A percentile compares a stretch with the other conserved stretches of the same genome.
These are phyloP conservation scores for Sinotaia quadrata DNA, from an alignment of 2,888 invertebrate species.

Conservation along the genomic window DNA sequence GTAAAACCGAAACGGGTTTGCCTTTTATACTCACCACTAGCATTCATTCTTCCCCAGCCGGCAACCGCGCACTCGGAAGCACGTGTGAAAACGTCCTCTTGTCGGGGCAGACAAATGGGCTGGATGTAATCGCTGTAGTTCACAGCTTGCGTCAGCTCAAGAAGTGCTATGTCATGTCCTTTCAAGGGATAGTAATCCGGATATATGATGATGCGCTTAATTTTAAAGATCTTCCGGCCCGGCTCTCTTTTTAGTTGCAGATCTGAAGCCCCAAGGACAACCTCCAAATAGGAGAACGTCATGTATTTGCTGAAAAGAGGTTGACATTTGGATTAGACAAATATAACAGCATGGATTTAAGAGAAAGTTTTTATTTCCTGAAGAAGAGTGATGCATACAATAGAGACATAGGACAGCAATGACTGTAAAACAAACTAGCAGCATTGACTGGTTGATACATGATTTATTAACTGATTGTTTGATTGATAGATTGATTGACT, in stretches of 20 bases:
- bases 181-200: constrained; percentile 39
- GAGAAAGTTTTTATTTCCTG: too few relatives aligned
- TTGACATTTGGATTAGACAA: too few relatives aligned
- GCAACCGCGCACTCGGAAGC: constrained; percentile 49
- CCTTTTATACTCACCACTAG: neutral
- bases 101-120: constrained; percentile 54
- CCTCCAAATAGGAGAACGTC: constrained; percentile 9
- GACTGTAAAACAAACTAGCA: too few relatives aligned
- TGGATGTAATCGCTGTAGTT: constrained; percentile 48
- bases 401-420: too few relatives aligned
- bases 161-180: constrained; percentile 55
- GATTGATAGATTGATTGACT: too few relatives aligned
- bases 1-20: neutral
- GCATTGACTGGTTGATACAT: too few relatives aligned
- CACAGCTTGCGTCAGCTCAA: constrained; percentile 47
- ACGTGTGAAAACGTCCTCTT: constrained; percentile 32
- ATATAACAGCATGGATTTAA: too few relatives aligned
- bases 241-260: neutral
- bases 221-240: neutral
- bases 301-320: constrained; percentile 19
- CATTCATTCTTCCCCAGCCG: constrained; percentile 52
- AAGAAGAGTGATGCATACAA: too few relatives aligned
- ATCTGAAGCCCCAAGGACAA: constrained; percentile 26
- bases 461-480: too few relatives aligned
- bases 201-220: constrained; percentile 38